Evolutionary conservation across 2,113 vertebrate species (phyloP), one percentile per base, ranked within the genome.

Genomic region (Genyomyrus donnyi): DNA sequence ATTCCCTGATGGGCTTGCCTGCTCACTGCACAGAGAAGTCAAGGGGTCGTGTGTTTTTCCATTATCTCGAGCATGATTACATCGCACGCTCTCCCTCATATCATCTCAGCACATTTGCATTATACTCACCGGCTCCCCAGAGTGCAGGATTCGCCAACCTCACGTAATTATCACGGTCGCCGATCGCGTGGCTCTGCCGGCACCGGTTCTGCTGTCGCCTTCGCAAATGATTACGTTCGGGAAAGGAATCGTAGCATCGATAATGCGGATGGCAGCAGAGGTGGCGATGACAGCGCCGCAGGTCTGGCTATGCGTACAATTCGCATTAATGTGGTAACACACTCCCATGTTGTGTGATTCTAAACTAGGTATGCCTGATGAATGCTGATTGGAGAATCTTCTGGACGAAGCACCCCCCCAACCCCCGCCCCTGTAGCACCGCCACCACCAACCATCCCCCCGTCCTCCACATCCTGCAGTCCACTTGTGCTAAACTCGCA

Each of bases 61-160:
- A 74, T 90, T 87, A 70, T 77, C 15, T 62, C 27, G 27, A 19
- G 11, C 31, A 39, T 86, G 80, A 90, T 87, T 90, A 87, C 56
- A 74, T 84, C n/a, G 21, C 56, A 70, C 56, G 45, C 45, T 45
- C 83, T 74, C 56, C 86, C 84, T 90, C 89, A 24, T 45, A 50
- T 87, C 52, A 74, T 87, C 85, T 39, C 35, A 6, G 87, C 87
- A n/a, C 56, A 24, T 88, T 88, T 88, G n/a, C 53, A 42, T 39
- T 45, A 19, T 45, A 88, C 53, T 66, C 39, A 24, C 53, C 56
- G 31, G 8, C 52, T 35, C n/a, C 87, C 15, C 27, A 45, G 56
- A 45, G 35, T 24, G 39, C 31, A 19, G 21, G 56, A 17, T 87
- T n/a, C 49, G 17, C 85, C 49, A 13, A 42, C 45, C 83, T 13